Evolutionary conservation across 2,113 vertebrate species (phyloP).

Genomic region (Merops nubicus): DNA sequence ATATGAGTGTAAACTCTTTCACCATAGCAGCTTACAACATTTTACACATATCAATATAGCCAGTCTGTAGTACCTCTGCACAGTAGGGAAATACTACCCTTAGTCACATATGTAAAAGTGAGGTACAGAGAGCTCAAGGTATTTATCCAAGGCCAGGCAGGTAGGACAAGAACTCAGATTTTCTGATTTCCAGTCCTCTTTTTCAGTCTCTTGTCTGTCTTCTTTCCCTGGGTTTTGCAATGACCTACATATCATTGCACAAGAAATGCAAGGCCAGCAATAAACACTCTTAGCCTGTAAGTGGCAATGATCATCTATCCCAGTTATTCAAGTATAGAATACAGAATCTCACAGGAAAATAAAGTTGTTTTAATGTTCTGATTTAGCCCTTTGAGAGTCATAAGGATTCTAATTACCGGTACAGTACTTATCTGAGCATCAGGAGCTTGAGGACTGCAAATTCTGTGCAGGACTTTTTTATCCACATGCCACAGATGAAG

Average conservation of each 20-base stretch:
- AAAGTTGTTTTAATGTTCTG: slow-evolving; percentile 55
- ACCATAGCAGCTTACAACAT: not conserved
- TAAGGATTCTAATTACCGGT: slow-evolving; percentile 5
- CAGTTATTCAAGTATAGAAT: not conserved
- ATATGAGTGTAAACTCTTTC: not conserved
- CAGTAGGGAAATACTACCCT: not conserved
- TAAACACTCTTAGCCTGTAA: slow-evolving; percentile 13
- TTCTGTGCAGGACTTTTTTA: not conserved
- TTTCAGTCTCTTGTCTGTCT: not conserved
- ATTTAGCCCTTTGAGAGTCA: slow-evolving; percentile 19
- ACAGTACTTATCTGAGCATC: not conserved
- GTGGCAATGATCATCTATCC: not conserved
- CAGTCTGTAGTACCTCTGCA: not conserved
- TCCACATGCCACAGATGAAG: not conserved
- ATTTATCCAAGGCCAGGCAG: not conserved
- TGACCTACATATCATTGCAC: slow-evolving; percentile 38
- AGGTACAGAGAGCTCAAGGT: not conserved
- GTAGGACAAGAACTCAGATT: not conserved
- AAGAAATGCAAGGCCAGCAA: slow-evolving; percentile 30
- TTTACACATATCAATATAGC: not conserved
- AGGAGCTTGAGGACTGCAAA: not conserved
- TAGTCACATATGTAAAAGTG: not conserved
- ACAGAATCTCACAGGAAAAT: slow-evolving; percentile 26
- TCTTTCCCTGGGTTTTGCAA: not conserved
- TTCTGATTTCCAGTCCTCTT: not conserved